A percentile compares a stretch with the other conserved stretches of the same genome.
Conservation (phyloP, 2,888 invertebrate genomes). For the Nomada ferruginata region DNA sequence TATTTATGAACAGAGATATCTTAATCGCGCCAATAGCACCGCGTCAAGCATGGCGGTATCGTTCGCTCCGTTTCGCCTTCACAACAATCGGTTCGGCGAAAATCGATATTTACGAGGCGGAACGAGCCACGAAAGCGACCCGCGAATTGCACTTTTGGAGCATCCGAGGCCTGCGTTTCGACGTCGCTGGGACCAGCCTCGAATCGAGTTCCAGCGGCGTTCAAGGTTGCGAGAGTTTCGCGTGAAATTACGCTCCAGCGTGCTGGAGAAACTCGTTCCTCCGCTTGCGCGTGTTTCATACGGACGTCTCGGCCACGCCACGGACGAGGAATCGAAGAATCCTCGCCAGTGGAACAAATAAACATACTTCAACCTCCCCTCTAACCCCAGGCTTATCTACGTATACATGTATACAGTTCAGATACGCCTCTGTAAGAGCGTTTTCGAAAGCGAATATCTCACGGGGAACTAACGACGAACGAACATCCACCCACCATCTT, state of each 20-base stretch:
- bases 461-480: not conserved
- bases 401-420: too few species aligned
- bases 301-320: not conserved
- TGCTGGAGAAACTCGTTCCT: slow-evolving; percentile 35
- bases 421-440: not conserved
- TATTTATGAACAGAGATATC: slow-evolving; percentile 59
- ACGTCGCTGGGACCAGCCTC: slow-evolving; percentile 24
- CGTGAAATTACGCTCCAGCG: slow-evolving; percentile 42
- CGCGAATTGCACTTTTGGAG: not conserved
- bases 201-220: slow-evolving; percentile 30
- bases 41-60: too few species aligned
- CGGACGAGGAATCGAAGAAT: slow-evolving; percentile 2
- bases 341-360: slow-evolving; percentile 18
- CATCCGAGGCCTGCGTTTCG: slow-evolving; percentile 7
- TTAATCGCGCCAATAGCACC: slow-evolving; percentile 36
- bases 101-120: not conserved
- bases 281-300: slow-evolving; percentile 10
- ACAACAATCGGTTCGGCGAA: not conserved
- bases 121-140: not conserved
- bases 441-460: not conserved
- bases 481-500: not conserved
- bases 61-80: too few species aligned
- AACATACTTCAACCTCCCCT: not conserved
- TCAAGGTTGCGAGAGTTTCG: slow-evolving; percentile 52
- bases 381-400: too few species aligned